Percentiles rank a stretch among this genome's conserved stretches.
Evolutionary conservation across 2,113 vertebrate genomes (phyloP).

Genomic region (Peucedramus taeniatus): DNA sequence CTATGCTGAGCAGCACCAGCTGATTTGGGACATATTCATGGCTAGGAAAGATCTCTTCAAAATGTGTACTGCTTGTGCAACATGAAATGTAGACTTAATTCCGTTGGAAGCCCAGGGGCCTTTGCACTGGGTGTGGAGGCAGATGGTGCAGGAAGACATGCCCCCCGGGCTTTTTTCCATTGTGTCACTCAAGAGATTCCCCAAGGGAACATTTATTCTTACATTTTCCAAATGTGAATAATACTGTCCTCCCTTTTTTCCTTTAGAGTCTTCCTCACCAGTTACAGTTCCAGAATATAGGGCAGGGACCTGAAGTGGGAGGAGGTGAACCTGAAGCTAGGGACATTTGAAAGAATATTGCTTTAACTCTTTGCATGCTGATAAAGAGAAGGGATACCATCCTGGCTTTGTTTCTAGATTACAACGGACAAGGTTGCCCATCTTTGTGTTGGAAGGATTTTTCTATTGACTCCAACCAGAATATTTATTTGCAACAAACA

Average conservation of each 20-base stretch:
- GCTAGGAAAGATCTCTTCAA: background rate
- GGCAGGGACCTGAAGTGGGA: background rate
- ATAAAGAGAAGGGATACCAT: background rate
- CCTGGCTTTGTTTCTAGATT: background rate
- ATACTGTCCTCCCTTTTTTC: background rate
- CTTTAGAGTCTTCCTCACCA: background rate
- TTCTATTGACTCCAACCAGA: background rate
- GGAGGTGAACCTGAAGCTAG: background rate
- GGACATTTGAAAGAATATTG: background rate
- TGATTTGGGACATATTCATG: background rate
- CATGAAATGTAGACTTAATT: background rate
- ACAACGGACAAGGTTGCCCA: background rate
- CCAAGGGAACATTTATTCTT: background rate
- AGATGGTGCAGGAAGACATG: background rate
- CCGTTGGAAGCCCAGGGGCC: background rate
- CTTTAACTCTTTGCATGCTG: background rate
- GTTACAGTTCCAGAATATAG: background rate
- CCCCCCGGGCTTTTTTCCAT: background rate
- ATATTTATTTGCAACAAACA: background rate
- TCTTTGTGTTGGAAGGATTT: background rate
- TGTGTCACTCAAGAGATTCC: slow-evolving; percentile 23
- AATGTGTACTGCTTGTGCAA: background rate
- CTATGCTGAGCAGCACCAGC: background rate
- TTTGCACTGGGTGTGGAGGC: background rate
- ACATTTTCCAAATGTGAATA: background rate